Conservation (phyloP, 2,113 vertebrate species). For the Indicator maculatus region DNA sequence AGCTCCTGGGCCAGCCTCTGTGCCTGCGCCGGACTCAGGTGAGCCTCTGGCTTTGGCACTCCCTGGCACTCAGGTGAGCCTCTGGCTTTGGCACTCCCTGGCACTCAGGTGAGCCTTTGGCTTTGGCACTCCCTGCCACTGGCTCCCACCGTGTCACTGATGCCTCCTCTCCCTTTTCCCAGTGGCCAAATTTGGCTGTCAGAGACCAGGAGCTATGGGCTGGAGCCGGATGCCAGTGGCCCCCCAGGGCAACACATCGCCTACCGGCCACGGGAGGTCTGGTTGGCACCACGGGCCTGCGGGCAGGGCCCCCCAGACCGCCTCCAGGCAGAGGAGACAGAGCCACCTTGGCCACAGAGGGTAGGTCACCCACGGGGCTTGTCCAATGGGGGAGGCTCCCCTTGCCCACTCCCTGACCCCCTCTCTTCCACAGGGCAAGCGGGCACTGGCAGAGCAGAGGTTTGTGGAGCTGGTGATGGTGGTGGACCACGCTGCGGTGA, state of each 20-base stretch:
- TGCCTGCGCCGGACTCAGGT: constrained; percentile 89
- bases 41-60: background rate
- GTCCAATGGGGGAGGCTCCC: accelerated
- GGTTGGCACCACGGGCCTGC: background rate
- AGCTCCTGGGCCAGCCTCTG: constrained; percentile 84
- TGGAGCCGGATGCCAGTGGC: constrained; percentile 70
- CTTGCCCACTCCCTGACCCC: accelerated
- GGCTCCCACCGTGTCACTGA: background rate
- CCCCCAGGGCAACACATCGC: constrained; percentile 45
- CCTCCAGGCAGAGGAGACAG: background rate
- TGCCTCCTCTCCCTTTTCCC: background rate
- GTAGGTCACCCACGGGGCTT: constrained; percentile 30
- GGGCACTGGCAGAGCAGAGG: constrained; percentile 82
- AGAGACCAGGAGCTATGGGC: constrained; percentile 77
- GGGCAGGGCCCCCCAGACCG: background rate
- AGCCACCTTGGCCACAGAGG: constrained; percentile 31
- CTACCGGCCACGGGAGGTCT: constrained; percentile 37
- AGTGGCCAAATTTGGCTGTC: constrained; percentile 85
- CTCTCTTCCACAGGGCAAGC: constrained; percentile 57
- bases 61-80: no score
- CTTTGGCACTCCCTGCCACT: accelerated
- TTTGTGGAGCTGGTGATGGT: constrained; percentile 93
- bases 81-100: no score
- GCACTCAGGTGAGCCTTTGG: no score
- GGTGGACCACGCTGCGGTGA: constrained; percentile 88